Conservation (phyloP, 2,888 invertebrate genomes). For the Stegana nigrithorax region DNA sequence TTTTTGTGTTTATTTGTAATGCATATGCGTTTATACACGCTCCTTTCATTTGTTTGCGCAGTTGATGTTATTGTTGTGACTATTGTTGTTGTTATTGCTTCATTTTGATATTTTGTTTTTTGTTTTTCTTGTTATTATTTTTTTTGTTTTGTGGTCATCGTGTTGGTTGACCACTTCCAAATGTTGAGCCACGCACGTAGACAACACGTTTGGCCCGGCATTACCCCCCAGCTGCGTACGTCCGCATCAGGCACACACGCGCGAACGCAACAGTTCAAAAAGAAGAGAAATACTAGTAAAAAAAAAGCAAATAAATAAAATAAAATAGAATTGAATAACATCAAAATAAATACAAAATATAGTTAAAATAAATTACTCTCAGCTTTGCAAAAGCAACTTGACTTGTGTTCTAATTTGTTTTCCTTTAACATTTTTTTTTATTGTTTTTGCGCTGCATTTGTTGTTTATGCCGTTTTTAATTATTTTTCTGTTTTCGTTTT, state of each 20-base stretch:
- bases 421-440: conserved; percentile 17
- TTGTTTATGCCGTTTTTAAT: conserved; percentile 5
- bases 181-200: conserved; percentile 36
- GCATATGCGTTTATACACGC: background rate
- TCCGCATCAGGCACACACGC: background rate
- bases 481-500: conserved; percentile 24
- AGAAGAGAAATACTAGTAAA: background rate
- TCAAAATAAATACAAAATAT: too few relatives aligned
- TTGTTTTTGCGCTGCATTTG: conserved; percentile 24
- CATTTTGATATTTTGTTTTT: conserved; percentile 39
- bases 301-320: too few relatives aligned
- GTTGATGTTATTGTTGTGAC: too few relatives aligned
- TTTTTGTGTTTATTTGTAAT: too few relatives aligned
- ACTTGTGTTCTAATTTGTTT: conserved; percentile 9
- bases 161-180: conserved; percentile 67
- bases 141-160: conserved; percentile 61
- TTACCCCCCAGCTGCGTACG: too few relatives aligned
- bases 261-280: background rate
- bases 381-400: conserved; percentile 12
- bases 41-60: background rate
- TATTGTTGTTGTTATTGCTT: too few relatives aligned
- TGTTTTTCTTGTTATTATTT: conserved; percentile 48
- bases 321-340: too few relatives aligned
- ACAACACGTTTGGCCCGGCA: too few relatives aligned
- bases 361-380: too few relatives aligned